Evolutionary conservation across 2,113 vertebrate species (phyloP), one percentile per base, ranked within the genome.

Genomic region (Daubentonia madagascariensis): DNA sequence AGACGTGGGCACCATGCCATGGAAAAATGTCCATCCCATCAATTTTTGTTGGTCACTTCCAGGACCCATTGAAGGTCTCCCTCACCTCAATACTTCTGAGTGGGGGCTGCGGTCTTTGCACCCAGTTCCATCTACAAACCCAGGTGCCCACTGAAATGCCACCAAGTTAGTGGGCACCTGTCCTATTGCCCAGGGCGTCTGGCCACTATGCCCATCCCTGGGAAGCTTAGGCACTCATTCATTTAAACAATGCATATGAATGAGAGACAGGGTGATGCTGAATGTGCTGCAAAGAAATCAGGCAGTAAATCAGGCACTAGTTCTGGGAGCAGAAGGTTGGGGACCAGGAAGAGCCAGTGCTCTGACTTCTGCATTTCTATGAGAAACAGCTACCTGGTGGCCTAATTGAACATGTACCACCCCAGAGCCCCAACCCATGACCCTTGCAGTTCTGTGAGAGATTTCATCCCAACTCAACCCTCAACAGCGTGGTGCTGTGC

Each of bases 401-500:
- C 40, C 28, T 3, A 1, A 13, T 3, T 6, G 43, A 45, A 43
- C 16, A 11, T 0, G 32, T 16, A 6, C 0, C 0, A 73, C 40
- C 25, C 45, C 50, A 18, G 25, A 18, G 3, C 4, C 16, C 40
- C 11, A 6, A 28, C 68, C 65, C 5, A 5, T 0, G 18, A 28
- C 59, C 9, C 35, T 5, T 59, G 18, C 14, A 0, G 50, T n/a
- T 48, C n/a, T 18, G 30, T 3, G 50, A 37, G 50, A 52, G 10
- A 6, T 4, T 14, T n/a, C 6, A 28, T 1, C 59, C 23, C 72
- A 72, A 6, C 32, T 6, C 1, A n/a, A 6, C 5, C 48, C 40
- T 22, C 52, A 63, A 37, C 12, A 59, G 79, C 8, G 28, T 1
- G 6, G 50, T 1, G 14, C 73, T 12, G 23, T 11, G 13, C 35